Evolutionary conservation across 2,888 invertebrate genomes (phyloP), one percentile per base, ranked within the genome.

Genomic region (Leistus spinibarbis): DNA sequence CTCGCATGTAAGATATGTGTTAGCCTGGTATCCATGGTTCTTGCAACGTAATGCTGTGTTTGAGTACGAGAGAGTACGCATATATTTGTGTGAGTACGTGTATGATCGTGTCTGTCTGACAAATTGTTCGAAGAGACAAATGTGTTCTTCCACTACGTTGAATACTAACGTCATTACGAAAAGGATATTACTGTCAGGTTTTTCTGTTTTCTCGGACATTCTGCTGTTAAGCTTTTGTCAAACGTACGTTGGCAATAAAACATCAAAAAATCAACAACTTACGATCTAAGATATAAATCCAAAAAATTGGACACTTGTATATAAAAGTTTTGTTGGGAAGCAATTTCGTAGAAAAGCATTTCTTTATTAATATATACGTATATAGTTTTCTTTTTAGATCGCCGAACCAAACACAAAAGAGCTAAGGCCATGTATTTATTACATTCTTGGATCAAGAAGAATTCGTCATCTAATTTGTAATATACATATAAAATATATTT

Each of bases 121-220:
- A 71, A 71, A 71, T 71, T 71, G 71, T 65, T 27, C 23, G 20
- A 27, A 13, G 71, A 71, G 71, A 71, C 65, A 71, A 71, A 71
- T 71, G 71, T 65, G 64, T 65, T 71, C 71, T 71, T 71, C 65
- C 71, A 71, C 19, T 54, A 70, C 54, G 69, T 63, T 70, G 70
- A 70, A 70, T 70, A 64, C 70, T 70, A 70, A 70, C 64, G 65
- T 71, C 65, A 24, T 71, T 63, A 64, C 64, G 27, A 65, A 0
- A 4, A 63, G 13, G 63, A 65, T 71, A 63, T 54, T 64, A 71
- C 56, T 22, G 65, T 16, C 65, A 7, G 10, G 4, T n/a, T 53
- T 63, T 70, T 70, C 63, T 64, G 70, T 70, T 70, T 67, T 40
- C 4, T 70, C 17, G 63, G 20, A 53, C 27, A 40, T 63, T 70